These are phyloP conservation scores for Machaerirhynchus nigripectus DNA, from an alignment of 2,113 vertebrate species.

Conservation along the genomic window DNA sequence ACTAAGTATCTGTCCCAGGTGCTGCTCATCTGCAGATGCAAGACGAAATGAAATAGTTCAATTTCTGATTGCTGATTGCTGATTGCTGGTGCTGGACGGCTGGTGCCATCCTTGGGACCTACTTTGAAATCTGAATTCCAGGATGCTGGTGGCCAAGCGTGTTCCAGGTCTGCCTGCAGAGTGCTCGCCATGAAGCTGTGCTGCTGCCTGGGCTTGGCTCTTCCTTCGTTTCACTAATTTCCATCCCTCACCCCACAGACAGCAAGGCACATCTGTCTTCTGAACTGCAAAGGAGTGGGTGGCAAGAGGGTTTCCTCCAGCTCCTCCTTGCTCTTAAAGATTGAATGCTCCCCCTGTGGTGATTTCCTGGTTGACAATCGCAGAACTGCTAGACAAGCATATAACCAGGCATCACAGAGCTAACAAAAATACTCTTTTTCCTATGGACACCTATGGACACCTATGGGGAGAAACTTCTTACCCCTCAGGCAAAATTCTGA, in stretches of 20 bases:
- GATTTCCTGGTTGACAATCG: not conserved
- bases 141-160: not conserved
- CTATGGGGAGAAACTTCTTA: not conserved
- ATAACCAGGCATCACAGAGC: not conserved
- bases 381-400: not conserved
- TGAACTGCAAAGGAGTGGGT: not conserved
- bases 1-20: not conserved
- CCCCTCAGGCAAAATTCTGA: not conserved
- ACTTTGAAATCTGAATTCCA: not conserved
- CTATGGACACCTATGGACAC: not conserved
- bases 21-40: not conserved
- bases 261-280: not conserved
- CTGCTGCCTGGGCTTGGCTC: not conserved
- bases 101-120: not conserved
- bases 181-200: fast-evolving
- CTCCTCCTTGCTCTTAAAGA: not conserved
- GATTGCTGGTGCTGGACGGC: too few relatives aligned
- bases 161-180: not conserved
- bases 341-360: not conserved
- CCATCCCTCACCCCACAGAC: not conserved
- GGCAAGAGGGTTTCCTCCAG: not conserved
- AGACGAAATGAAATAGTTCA: not conserved
- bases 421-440: not conserved
- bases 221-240: not conserved
- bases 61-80: too few relatives aligned